Conservation (phyloP, 2,888 invertebrate species). For the Cephus nigrinus region DNA sequence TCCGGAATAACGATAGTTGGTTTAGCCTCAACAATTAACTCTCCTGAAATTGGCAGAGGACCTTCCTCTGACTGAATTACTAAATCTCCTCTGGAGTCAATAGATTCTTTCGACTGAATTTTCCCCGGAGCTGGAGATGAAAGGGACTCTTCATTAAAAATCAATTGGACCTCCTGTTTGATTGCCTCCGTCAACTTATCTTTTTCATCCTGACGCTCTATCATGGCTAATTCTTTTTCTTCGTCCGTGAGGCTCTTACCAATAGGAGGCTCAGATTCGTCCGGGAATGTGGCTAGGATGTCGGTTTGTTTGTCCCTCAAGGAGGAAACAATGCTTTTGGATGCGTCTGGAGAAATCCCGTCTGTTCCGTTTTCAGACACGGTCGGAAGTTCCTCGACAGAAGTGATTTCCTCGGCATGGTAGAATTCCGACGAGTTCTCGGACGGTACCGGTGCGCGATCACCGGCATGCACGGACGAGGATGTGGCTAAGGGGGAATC, state of each 20-base stretch:
- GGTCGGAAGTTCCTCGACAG: background rate
- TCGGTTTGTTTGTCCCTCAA: too few relatives aligned
- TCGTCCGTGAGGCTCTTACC: background rate
- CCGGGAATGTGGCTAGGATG: background rate
- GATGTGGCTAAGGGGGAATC: background rate
- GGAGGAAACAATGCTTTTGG: background rate
- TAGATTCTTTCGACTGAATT: background rate
- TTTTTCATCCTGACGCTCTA: too few relatives aligned
- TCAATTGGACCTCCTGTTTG: too few relatives aligned
- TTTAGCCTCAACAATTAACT: slow-evolving; percentile 33
- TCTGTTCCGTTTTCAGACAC: background rate
- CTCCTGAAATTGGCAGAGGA: slow-evolving; percentile 43
- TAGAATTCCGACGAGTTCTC: background rate
- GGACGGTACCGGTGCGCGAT: background rate
- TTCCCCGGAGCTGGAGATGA: background rate
- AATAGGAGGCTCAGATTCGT: background rate
- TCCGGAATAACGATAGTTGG: slow-evolving; percentile 42
- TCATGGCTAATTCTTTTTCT: background rate
- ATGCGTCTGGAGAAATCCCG: background rate
- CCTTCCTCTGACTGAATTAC: slow-evolving; percentile 49
- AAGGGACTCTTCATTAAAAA: too few relatives aligned
- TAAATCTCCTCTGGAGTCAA: slow-evolving; percentile 18
- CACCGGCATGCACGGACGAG: background rate
- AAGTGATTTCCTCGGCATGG: background rate
- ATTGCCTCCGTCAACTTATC: background rate